phyloP scores from a whole-genome alignment of 2,888 invertebrate genomes.

The Stegophylla sp. region DNA sequence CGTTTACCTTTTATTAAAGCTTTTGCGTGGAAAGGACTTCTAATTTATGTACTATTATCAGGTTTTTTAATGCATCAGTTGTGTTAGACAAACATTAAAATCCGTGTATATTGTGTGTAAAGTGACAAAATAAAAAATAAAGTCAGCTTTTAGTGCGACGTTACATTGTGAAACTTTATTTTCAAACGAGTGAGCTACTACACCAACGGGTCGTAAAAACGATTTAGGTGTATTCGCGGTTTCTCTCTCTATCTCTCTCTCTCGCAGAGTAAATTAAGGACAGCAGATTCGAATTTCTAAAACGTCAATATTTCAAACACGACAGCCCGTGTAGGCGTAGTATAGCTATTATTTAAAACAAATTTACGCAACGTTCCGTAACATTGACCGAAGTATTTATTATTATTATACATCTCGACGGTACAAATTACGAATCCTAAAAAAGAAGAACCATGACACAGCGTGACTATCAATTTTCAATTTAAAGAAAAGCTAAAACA shows the following conservation, averaged over 20 bases:
- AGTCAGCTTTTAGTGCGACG: neutral
- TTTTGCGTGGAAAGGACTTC: too few relatives aligned
- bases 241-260: neutral
- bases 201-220: neutral
- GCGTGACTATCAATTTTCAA: neutral
- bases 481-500: too few relatives aligned
- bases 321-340: neutral
- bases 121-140: too few relatives aligned
- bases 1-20: too few relatives aligned
- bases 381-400: slow-evolving; percentile 10
- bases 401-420: neutral
- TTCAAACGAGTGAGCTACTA: neutral
- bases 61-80: too few relatives aligned
- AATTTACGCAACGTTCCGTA: slow-evolving; percentile 18
- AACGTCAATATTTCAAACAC: slow-evolving; percentile 5
- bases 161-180: neutral
- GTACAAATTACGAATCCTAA: neutral
- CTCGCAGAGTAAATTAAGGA: neutral
- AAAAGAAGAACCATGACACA: neutral
- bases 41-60: too few relatives aligned
- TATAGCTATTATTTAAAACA: slow-evolving; percentile 23
- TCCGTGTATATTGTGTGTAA: too few relatives aligned
- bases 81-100: too few relatives aligned
- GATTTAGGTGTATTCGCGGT: neutral
- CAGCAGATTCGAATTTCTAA: neutral